These are phyloP conservation scores for Antrozous pallidus DNA, from an alignment of 2,797 vertebrate genomes.

Conservation along the genomic window DNA sequence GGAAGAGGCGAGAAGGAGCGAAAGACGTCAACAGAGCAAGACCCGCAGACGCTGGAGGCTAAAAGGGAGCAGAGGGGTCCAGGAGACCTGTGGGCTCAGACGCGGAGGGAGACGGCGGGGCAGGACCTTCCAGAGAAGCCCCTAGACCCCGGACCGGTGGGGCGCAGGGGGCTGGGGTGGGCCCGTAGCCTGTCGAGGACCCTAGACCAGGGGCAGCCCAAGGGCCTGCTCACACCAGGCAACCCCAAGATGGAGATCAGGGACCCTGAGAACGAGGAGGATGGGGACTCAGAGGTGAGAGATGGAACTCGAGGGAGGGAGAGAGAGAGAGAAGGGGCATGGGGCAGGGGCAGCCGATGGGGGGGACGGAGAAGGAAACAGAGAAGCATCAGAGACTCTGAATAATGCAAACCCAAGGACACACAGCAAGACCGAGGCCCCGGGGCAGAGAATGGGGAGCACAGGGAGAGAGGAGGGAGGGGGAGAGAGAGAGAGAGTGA, in stretches of 20 bases:
- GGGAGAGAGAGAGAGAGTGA: background rate
- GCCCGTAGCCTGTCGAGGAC: background rate
- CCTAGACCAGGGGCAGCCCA: background rate
- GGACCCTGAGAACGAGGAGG: constrained; percentile 25
- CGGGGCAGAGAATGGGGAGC: background rate
- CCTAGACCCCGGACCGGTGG: no score
- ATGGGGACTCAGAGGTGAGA: constrained; percentile 77
- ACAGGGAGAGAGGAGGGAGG: background rate
- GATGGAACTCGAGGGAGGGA: background rate
- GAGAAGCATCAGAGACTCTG: background rate
- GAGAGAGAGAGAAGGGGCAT: background rate
- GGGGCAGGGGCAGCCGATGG: background rate
- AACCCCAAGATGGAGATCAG: constrained; percentile 54
- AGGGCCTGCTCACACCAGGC: background rate
- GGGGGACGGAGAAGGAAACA: no score
- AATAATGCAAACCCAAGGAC: background rate
- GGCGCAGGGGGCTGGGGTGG: accelerated
- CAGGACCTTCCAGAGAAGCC: background rate
- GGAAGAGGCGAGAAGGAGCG: background rate
- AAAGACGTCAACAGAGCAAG: background rate
- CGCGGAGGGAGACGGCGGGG: accelerated
- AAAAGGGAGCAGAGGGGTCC: no score
- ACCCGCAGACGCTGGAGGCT: background rate
- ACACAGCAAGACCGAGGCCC: accelerated
- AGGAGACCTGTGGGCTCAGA: background rate